phyloP scores from a whole-genome alignment of 2,797 vertebrate genomes.

The Catostomus latipinnis region DNA sequence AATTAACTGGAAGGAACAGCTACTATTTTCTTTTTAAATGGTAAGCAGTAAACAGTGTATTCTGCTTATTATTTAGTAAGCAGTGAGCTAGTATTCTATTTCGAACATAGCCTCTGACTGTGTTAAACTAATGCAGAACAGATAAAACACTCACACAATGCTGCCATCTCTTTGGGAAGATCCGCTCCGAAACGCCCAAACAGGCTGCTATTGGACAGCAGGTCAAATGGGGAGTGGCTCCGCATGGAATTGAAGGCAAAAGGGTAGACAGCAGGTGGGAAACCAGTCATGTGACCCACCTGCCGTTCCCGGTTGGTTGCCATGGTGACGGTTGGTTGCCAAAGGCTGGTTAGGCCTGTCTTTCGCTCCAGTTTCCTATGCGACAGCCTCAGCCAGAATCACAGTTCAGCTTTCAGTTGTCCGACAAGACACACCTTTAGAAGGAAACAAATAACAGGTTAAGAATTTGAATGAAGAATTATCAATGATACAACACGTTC shows the following conservation, averaged over 20 bases:
- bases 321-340: conserved; percentile 75
- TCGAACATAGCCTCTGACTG: neutral
- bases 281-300: conserved; percentile 89
- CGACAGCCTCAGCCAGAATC: conserved; percentile 22
- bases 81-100: no score
- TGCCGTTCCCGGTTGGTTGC: conserved; percentile 91
- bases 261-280: conserved; percentile 88
- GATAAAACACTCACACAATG: conserved; percentile 85
- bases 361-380: conserved; percentile 44
- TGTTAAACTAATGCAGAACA: neutral
- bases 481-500: neutral
- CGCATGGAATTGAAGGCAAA: conserved; percentile 90
- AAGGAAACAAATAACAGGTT: conserved; percentile 12
- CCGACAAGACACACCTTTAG: neutral
- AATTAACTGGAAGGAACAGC: neutral
- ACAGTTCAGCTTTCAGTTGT: conserved; percentile 7
- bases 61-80: no score
- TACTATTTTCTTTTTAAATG: no score
- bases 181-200: conserved; percentile 89
- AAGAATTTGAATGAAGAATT: conserved; percentile 1
- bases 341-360: conserved; percentile 61
- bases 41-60: no score
- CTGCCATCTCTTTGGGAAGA: conserved; percentile 94
- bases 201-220: conserved; percentile 86
- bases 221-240: conserved; percentile 90